phyloP scores from a whole-genome alignment of 2,888 invertebrate genomes.

The Volucella inflata region DNA sequence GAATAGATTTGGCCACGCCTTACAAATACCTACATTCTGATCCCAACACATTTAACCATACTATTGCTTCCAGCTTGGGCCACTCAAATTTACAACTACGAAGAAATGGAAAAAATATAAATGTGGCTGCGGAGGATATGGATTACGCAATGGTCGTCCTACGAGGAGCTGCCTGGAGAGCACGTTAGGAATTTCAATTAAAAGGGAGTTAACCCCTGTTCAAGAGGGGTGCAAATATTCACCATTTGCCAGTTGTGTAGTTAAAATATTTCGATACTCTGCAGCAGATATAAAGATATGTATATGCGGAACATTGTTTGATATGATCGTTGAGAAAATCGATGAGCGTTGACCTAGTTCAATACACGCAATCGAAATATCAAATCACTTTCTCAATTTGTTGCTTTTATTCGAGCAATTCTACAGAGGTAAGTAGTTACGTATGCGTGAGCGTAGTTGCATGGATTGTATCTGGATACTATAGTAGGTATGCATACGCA shows the following conservation, averaged over 20 bases:
- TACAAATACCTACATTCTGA: slow-evolving; percentile 19
- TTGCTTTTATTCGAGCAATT: slow-evolving; percentile 37
- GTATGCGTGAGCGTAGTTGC: slow-evolving; percentile 34
- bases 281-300: slow-evolving; percentile 1
- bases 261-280: slow-evolving; percentile 52
- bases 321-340: slow-evolving; percentile 69
- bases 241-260: slow-evolving; percentile 38
- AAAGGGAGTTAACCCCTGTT: slow-evolving; percentile 31
- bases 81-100: slow-evolving; percentile 1
- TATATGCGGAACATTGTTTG: slow-evolving; percentile 34
- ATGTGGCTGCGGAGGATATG: slow-evolving; percentile 61
- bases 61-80: neutral
- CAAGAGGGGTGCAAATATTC: slow-evolving; percentile 38
- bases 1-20: slow-evolving; percentile 65
- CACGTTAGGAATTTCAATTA: slow-evolving; percentile 69
- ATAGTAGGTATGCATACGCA: too few relatives aligned
- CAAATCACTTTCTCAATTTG: slow-evolving; percentile 64
- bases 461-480: too few relatives aligned
- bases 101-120: neutral
- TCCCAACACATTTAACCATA: slow-evolving; percentile 13
- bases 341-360: slow-evolving; percentile 75
- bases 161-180: slow-evolving; percentile 59
- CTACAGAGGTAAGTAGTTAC: neutral
- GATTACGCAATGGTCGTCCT: slow-evolving; percentile 74
- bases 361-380: slow-evolving; percentile 73